These are phyloP conservation scores for Cephus cinctus DNA, from an alignment of 1,140 invertebrate genomes.

Conservation along the genomic window DNA sequence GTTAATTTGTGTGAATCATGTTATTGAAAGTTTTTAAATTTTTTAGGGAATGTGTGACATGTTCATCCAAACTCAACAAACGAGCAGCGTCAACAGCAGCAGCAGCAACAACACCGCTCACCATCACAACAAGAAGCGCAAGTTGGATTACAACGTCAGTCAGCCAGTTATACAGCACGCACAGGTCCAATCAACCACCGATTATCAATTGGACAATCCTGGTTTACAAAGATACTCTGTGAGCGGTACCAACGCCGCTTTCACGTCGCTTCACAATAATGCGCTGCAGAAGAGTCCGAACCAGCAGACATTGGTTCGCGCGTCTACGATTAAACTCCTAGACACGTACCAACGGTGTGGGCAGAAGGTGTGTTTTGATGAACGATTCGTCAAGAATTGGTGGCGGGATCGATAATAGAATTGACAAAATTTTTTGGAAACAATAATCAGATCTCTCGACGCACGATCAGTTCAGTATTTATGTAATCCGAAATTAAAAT, in stretches of 20 bases:
- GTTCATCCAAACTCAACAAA: slow-evolving; percentile 69
- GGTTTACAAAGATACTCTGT: slow-evolving; percentile 47
- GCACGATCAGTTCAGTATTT: too few relatives aligned
- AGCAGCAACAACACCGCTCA: slow-evolving; percentile 54
- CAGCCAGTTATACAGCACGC: slow-evolving; percentile 56
- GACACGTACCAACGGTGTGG: slow-evolving; percentile 71
- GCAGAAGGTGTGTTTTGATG: slow-evolving; percentile 66
- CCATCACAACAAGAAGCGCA: slow-evolving; percentile 59
- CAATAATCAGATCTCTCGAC: too few relatives aligned
- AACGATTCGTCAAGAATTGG: too few relatives aligned
- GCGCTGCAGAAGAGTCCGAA: slow-evolving; percentile 56
- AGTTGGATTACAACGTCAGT: slow-evolving; percentile 57
- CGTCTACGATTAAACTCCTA: slow-evolving; percentile 72
- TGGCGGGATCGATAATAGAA: too few relatives aligned
- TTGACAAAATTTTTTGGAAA: too few relatives aligned
- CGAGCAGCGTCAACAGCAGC: slow-evolving; percentile 60
- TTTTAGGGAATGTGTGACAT: slow-evolving; percentile 71
- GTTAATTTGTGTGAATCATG: too few relatives aligned
- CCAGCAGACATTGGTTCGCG: slow-evolving; percentile 66
- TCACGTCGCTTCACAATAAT: slow-evolving; percentile 53
- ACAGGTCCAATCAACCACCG: slow-evolving; percentile 51
- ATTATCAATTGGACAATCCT: slow-evolving; percentile 47
- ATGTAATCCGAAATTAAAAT: too few relatives aligned
- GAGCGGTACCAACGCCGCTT: slow-evolving; percentile 49
- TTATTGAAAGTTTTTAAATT: too few relatives aligned